Conservation (phyloP, 2,113 vertebrate species). For the Chaetorhynchus papuensis region DNA sequence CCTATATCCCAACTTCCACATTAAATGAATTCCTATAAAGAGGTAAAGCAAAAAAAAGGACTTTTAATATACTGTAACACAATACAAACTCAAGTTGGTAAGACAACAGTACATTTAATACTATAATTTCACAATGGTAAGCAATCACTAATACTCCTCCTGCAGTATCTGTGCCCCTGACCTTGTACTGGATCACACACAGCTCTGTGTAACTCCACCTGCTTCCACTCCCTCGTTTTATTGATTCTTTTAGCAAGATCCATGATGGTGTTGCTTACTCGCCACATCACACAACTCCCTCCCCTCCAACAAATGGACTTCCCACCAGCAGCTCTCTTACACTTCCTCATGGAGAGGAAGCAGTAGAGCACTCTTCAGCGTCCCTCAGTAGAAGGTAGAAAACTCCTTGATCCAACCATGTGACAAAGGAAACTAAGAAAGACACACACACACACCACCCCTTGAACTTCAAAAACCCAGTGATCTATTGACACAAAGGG, state of each 20-base stretch:
- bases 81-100: not conserved
- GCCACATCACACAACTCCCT: not conserved
- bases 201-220: not conserved
- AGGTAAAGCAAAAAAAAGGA: not conserved
- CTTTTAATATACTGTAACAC: not conserved
- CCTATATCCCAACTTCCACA: not conserved
- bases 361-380: not conserved
- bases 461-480: not conserved
- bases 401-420: not conserved
- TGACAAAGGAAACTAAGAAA: not conserved
- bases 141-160: no score
- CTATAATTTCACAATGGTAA: not conserved
- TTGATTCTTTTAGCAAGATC: accelerated
- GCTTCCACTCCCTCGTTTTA: not conserved
- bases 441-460: not conserved
- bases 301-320: not conserved
- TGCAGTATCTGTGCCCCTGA: not conserved
- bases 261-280: accelerated
- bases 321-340: not conserved
- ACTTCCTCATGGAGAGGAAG: accelerated
- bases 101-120: not conserved
- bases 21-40: not conserved
- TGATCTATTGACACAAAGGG: not conserved
- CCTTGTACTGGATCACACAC: not conserved
- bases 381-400: not conserved